Conservation (phyloP, 35 echinoderm and acorn worm species). For the Eucidaris tribuloides region DNA sequence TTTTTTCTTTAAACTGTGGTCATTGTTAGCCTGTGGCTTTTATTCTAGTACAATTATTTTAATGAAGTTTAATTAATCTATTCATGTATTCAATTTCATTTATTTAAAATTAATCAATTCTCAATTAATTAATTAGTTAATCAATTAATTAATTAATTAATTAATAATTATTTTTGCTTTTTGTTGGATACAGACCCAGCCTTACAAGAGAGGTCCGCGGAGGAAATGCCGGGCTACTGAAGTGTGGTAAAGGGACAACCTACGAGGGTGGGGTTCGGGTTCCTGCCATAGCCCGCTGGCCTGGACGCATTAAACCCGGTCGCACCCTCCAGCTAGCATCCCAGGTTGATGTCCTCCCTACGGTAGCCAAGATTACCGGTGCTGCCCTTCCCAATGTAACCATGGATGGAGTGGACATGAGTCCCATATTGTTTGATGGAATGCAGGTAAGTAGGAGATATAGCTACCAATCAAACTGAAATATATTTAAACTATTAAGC, state of each 20-base stretch:
- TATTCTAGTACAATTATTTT: no score
- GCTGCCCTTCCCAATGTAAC: conserved; percentile 39
- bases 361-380: conserved; percentile 43
- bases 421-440: conserved; percentile 7
- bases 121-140: no score
- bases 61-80: no score
- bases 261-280: conserved; percentile 63
- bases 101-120: no score
- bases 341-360: conserved; percentile 46
- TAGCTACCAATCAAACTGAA: neutral
- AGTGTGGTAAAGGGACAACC: conserved; percentile 72
- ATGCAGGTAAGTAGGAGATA: neutral
- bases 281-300: conserved; percentile 54
- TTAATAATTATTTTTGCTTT: neutral
- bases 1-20: no score
- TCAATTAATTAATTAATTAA: no score
- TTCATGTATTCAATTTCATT: no score
- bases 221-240: conserved; percentile 56
- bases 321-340: conserved; percentile 38
- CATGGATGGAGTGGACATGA: conserved; percentile 62
- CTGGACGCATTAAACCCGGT: conserved; percentile 41
- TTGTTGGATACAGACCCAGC: conserved; percentile 22
- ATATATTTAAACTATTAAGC: neutral
- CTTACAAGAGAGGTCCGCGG: conserved; percentile 12
- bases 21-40: no score